These are phyloP conservation scores for Pseudotriccus pelzelni DNA, from an alignment of 2,797 vertebrate species.

Conservation along the genomic window DNA sequence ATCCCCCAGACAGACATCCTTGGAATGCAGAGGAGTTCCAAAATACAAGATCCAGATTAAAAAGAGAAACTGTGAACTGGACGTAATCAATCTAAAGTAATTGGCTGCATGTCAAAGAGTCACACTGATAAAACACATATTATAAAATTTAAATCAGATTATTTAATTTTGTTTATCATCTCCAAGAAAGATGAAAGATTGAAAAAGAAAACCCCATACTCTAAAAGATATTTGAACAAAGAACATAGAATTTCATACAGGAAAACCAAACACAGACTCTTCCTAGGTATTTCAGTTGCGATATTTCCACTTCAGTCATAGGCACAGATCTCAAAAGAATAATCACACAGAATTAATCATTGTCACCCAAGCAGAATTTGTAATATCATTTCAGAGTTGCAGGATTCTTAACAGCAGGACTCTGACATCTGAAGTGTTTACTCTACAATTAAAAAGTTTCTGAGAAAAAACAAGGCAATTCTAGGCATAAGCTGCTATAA, in stretches of 20 bases:
- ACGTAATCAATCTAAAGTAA: not conserved
- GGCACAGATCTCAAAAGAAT: not conserved
- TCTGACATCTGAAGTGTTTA: not conserved
- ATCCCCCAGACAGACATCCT: not conserved
- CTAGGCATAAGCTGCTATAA: not conserved
- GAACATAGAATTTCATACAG: not conserved
- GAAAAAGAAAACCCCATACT: accelerated
- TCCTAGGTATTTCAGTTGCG: not conserved
- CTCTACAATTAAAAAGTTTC: not conserved
- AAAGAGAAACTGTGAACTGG: not conserved
- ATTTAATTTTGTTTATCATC: not conserved
- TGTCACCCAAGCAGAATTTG: not conserved
- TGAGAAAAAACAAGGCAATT: not conserved
- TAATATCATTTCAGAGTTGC: not conserved
- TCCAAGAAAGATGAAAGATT: not conserved
- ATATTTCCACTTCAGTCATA: not conserved
- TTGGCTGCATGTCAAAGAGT: not conserved
- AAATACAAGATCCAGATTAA: not conserved
- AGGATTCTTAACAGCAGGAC: not conserved
- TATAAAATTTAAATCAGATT: not conserved
- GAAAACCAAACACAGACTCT: not conserved
- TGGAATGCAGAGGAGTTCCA: not conserved
- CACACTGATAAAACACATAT: not conserved
- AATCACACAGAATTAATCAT: not conserved
- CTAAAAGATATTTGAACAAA: not conserved